phyloP scores from a whole-genome alignment of 2,888 invertebrate species.

The Ypsolopha scabrella region DNA sequence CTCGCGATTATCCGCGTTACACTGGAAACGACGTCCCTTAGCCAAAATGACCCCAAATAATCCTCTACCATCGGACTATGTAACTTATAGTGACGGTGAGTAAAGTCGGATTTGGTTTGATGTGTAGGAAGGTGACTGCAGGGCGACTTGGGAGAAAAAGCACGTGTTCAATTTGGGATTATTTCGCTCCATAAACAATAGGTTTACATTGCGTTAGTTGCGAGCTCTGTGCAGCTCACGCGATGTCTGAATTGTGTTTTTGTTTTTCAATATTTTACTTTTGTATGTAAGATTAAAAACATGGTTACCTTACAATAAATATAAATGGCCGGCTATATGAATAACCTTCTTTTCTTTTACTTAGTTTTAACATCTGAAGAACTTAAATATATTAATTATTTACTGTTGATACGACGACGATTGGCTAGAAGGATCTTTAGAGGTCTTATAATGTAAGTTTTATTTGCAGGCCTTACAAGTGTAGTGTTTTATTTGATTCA shows the following conservation, averaged over 20 bases:
- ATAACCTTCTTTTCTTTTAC: too few relatives aligned
- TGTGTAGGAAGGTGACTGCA: constrained; percentile 16
- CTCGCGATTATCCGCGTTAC: constrained; percentile 53
- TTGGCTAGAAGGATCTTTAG: too few relatives aligned
- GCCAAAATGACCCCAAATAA: constrained; percentile 33
- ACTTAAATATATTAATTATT: too few relatives aligned
- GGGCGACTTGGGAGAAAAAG: constrained; percentile 60
- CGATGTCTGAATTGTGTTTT: neutral
- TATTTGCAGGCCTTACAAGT: too few relatives aligned
- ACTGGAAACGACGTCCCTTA: constrained; percentile 55
- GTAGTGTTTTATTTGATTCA: too few relatives aligned
- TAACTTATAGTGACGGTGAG: constrained; percentile 16
- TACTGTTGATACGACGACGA: too few relatives aligned
- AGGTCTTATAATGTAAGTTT: too few relatives aligned
- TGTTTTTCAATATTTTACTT: too few relatives aligned
- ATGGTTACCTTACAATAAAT: too few relatives aligned
- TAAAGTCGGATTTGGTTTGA: constrained; percentile 23
- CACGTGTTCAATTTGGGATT: constrained; percentile 69
- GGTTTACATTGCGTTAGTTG: constrained; percentile 48
- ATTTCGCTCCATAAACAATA: constrained; percentile 61
- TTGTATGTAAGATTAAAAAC: too few relatives aligned
- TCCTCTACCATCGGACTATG: constrained; percentile 13
- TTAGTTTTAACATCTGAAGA: too few relatives aligned
- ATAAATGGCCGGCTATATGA: too few relatives aligned
- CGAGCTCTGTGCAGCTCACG: constrained; percentile 8